Evolutionary conservation across 2,888 invertebrate species (phyloP).

Genomic region (Keiferia lycopersicella): DNA sequence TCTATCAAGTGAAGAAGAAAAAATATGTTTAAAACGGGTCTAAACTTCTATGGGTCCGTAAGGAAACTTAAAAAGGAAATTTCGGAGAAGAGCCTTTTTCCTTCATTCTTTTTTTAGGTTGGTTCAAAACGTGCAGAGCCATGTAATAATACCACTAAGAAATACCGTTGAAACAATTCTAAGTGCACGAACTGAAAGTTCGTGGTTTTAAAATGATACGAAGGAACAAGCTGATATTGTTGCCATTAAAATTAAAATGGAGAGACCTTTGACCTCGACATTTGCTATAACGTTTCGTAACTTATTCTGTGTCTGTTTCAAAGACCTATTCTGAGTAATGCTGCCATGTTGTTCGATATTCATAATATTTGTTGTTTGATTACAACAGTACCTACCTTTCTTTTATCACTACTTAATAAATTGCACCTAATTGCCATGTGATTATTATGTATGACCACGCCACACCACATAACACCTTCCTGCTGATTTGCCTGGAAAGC

Average conservation of each 20-base stretch:
- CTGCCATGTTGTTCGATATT: not conserved
- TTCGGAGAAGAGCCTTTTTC: too few relatives aligned
- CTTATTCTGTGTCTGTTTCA: not conserved
- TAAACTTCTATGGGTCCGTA: too few relatives aligned
- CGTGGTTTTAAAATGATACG: slow-evolving; percentile 4
- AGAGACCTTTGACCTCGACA: slow-evolving; percentile 9
- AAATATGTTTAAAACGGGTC: too few relatives aligned
- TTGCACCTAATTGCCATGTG: too few relatives aligned
- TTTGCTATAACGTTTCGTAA: slow-evolving; percentile 7
- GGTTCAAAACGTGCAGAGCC: too few relatives aligned
- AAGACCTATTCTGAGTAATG: not conserved
- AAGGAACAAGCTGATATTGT: slow-evolving; percentile 5
- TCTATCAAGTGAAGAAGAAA: too few relatives aligned
- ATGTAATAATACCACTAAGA: not conserved
- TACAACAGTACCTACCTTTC: not conserved
- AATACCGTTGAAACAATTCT: not conserved
- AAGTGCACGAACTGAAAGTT: slow-evolving; percentile 6
- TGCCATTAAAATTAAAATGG: slow-evolving; percentile 14
- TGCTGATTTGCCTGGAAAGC: too few relatives aligned
- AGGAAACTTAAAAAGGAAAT: too few relatives aligned
- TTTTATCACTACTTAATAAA: not conserved
- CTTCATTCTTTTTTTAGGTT: not conserved
- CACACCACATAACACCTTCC: too few relatives aligned
- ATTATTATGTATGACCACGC: too few relatives aligned
- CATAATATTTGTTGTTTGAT: not conserved